phyloP scores from a whole-genome alignment of 2,888 invertebrate genomes.

The Spilosoma lubricipeda region DNA sequence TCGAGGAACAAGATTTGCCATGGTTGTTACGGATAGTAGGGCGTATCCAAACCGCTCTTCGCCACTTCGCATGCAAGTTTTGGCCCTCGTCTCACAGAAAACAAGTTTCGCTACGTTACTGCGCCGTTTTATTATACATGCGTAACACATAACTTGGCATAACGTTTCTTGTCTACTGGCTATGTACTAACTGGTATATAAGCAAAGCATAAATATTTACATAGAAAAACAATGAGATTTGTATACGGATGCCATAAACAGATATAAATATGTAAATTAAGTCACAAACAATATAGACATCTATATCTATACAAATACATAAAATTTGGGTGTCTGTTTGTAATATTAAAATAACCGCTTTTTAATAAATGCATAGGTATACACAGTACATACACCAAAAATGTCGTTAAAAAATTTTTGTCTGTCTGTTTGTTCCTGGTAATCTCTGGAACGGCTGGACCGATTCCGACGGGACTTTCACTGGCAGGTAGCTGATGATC shows the following conservation, averaged over 20 bases:
- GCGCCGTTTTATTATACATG: constrained; percentile 37
- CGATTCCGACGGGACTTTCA: no score
- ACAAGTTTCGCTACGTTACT: constrained; percentile 63
- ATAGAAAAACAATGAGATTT: neutral
- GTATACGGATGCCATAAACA: neutral
- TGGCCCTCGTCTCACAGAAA: constrained; percentile 64
- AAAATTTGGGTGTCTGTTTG: no score
- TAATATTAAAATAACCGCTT: no score
- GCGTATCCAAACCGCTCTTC: constrained; percentile 11
- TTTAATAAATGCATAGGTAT: no score
- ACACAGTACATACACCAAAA: no score
- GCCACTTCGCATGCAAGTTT: constrained; percentile 59
- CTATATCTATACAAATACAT: no score
- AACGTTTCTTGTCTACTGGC: constrained; percentile 15
- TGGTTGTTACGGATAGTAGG: constrained; percentile 23
- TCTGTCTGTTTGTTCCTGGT: no score
- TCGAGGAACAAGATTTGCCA: constrained; percentile 17
- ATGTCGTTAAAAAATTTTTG: no score
- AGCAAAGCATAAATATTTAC: constrained; percentile 6
- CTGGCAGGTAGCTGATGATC: no score
- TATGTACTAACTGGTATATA: constrained; percentile 13
- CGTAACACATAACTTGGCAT: constrained; percentile 48
- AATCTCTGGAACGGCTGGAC: no score
- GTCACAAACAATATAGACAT: neutral
- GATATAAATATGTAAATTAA: neutral